Evolutionary conservation across 2,797 vertebrate species (phyloP).

Genomic region (Karalla daura): DNA sequence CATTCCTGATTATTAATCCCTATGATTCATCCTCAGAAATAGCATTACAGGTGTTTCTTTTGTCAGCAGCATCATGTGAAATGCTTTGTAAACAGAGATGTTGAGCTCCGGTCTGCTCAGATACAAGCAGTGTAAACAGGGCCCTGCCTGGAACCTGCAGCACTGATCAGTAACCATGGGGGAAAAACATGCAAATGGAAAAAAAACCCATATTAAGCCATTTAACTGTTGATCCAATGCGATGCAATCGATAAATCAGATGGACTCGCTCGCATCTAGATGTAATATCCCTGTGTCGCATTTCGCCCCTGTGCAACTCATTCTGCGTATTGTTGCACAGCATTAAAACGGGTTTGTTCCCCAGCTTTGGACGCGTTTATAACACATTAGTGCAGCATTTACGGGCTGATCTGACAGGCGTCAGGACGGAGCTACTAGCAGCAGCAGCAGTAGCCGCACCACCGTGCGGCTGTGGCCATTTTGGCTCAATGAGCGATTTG

Average conservation of each 20-base stretch:
- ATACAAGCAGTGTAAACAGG: too few species aligned
- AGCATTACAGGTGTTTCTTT: neutral
- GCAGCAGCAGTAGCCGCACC: conserved; percentile 66
- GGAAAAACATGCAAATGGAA: neutral
- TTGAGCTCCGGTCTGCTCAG: neutral
- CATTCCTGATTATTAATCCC: neutral
- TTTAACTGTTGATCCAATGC: conserved; percentile 39
- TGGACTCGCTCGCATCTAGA: neutral
- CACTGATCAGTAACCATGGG: too few species aligned
- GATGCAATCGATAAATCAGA: neutral
- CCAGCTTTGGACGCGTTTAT: neutral
- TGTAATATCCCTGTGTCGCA: conserved; percentile 28
- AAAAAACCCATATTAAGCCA: neutral
- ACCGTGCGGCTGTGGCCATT: conserved; percentile 69
- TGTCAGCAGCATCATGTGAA: neutral
- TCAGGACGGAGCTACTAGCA: conserved; percentile 60
- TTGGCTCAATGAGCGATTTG: conserved; percentile 59
- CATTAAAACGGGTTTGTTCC: neutral
- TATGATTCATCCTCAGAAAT: neutral
- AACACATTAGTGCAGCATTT: neutral
- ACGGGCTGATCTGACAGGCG: neutral
- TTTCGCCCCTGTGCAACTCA: conserved; percentile 2
- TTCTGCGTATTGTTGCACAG: neutral
- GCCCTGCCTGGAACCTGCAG: too few species aligned
- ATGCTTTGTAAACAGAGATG: neutral